Evolutionary conservation across 2,888 invertebrate species (phyloP).

Genomic region (Atrina japonica): DNA sequence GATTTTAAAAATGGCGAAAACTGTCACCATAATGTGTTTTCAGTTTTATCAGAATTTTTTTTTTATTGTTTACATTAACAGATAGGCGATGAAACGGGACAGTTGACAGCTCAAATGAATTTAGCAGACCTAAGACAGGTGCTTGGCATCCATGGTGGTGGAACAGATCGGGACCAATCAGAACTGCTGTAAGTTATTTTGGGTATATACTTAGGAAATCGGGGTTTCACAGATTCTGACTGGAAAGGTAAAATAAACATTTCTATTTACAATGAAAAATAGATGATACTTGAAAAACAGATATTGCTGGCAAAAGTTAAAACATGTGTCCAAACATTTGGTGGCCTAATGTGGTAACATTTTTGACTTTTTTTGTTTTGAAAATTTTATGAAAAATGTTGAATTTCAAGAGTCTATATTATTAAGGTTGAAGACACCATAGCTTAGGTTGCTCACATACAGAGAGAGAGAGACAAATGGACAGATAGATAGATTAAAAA

Average conservation of each 20-base stretch:
- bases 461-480: too few relatives aligned
- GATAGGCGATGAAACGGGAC: conserved; percentile 94
- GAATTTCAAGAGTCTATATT: too few relatives aligned
- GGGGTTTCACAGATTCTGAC: too few relatives aligned
- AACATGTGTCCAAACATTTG: neutral
- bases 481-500: too few relatives aligned
- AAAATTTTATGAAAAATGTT: too few relatives aligned
- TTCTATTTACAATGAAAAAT: neutral
- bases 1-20: too few relatives aligned
- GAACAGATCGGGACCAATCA: neutral
- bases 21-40: too few relatives aligned
- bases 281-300: neutral
- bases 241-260: conserved; percentile 9
- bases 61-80: conserved; percentile 75
- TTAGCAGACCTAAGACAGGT: conserved; percentile 89
- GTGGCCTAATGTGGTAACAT: neutral
- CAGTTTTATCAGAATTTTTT: neutral
- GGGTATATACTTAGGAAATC: too few relatives aligned
- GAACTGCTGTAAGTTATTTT: too few relatives aligned
- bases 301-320: neutral
- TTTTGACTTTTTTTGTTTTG: too few relatives aligned
- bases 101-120: conserved; percentile 96
- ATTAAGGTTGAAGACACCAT: too few relatives aligned
- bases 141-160: conserved; percentile 58
- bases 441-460: too few relatives aligned